These are phyloP conservation scores for Aratinga solstitialis DNA, from an alignment of 2,797 vertebrate species.

Conservation along the genomic window DNA sequence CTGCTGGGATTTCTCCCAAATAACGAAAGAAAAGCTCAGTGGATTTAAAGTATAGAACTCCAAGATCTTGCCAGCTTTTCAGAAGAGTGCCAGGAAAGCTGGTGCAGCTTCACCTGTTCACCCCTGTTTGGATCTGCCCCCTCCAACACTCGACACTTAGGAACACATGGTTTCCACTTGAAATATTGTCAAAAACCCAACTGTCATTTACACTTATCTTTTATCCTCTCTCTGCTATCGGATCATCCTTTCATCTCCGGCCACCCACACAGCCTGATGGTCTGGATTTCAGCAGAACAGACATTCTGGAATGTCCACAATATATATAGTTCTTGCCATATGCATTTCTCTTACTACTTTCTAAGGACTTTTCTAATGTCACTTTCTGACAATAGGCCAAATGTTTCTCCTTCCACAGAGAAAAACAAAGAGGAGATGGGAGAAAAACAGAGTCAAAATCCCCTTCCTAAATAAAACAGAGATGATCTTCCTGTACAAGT, in stretches of 20 bases:
- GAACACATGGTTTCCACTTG: neutral
- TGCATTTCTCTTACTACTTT: neutral
- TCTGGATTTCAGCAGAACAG: neutral
- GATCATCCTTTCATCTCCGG: conserved; percentile 2
- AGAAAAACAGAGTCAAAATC: neutral
- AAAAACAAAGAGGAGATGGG: neutral
- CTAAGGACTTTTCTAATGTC: neutral
- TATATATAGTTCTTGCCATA: neutral
- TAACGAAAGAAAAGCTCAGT: neutral
- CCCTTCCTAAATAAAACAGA: neutral
- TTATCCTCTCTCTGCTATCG: neutral
- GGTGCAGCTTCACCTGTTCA: neutral
- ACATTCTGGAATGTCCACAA: neutral
- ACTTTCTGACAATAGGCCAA: neutral
- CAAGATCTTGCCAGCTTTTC: neutral
- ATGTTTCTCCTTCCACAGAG: neutral
- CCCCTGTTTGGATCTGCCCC: neutral
- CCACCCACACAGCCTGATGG: neutral
- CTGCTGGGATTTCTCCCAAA: neutral
- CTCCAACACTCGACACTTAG: neutral
- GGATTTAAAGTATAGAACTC: neutral
- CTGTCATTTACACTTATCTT: neutral
- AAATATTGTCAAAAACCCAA: neutral
- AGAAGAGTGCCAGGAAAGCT: neutral
- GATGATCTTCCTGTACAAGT: neutral